phyloP scores from a whole-genome alignment of 2,797 vertebrate species.

The Xiphophorus birchmanni region DNA sequence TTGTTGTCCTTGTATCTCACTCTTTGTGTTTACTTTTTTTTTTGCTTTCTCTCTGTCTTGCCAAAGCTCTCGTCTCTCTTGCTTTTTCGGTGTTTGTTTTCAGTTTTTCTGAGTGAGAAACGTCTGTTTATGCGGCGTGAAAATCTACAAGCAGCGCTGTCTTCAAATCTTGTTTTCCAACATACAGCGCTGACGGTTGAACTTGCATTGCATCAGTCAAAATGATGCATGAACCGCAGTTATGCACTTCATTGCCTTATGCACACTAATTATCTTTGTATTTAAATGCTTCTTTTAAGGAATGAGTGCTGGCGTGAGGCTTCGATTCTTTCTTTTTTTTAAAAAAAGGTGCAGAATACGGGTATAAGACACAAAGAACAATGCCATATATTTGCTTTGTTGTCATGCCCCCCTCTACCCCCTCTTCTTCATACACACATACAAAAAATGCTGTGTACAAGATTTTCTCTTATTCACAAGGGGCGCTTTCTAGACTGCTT shows the following conservation, averaged over 20 bases:
- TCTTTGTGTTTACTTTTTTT: constrained; percentile 56
- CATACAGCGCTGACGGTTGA: constrained; percentile 54
- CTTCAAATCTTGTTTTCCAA: constrained; percentile 54
- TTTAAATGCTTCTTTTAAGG: constrained; percentile 7
- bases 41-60: constrained; percentile 15
- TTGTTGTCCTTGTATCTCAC: constrained; percentile 66
- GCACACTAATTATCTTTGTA: constrained; percentile 8
- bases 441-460: constrained; percentile 82
- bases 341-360: constrained; percentile 60
- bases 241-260: constrained; percentile 41
- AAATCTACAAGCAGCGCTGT: constrained; percentile 46
- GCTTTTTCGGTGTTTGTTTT: constrained; percentile 42
- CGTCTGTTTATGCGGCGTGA: constrained; percentile 60
- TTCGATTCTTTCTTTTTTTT: constrained; percentile 42
- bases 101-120: constrained; percentile 59
- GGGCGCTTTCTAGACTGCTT: constrained; percentile 83
- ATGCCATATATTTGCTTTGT: constrained; percentile 83
- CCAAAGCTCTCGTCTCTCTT: constrained; percentile 52
- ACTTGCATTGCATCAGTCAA: constrained; percentile 65
- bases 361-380: constrained; percentile 72
- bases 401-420: constrained; percentile 74
- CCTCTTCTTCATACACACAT: constrained; percentile 78
- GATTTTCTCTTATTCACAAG: constrained; percentile 83
- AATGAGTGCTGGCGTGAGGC: constrained; percentile 57
- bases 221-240: constrained; percentile 23